Conservation (phyloP, 2,113 vertebrate species). For the Hippocampus barbouri region DNA sequence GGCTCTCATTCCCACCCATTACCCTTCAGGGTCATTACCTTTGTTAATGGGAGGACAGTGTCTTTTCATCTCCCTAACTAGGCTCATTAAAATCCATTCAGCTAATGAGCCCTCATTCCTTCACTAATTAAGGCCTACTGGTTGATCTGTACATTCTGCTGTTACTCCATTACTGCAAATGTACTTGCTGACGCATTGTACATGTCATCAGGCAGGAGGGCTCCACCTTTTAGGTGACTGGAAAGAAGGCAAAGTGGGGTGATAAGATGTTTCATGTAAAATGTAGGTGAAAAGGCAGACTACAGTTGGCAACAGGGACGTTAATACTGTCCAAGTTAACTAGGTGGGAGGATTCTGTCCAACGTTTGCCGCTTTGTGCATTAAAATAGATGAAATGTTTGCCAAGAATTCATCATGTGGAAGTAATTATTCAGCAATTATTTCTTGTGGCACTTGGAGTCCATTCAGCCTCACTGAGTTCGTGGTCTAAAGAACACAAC, state of each 20-base stretch:
- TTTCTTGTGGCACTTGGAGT: too few species aligned
- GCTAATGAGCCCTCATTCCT: conserved; percentile 60
- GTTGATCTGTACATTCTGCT: conserved; percentile 32
- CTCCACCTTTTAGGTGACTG: neutral
- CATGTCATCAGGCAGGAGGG: neutral
- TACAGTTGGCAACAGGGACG: too few species aligned
- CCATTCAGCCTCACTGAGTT: too few species aligned
- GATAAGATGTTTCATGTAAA: neutral
- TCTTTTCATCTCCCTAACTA: conserved; percentile 63
- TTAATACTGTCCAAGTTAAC: too few species aligned
- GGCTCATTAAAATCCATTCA: conserved; percentile 64
- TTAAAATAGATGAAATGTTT: too few species aligned
- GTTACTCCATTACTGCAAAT: conserved; percentile 24
- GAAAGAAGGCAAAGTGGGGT: neutral
- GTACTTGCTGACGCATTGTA: neutral
- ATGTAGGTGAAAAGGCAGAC: neutral
- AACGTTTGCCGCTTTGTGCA: too few species aligned
- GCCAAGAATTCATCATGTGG: too few species aligned
- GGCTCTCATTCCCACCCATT: conserved; percentile 26
- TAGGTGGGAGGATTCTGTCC: too few species aligned
- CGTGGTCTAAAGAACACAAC: too few species aligned
- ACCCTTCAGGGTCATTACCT: conserved; percentile 58
- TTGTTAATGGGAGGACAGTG: conserved; percentile 49
- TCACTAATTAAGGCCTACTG: conserved; percentile 49
- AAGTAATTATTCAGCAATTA: too few species aligned